Base-by-base conservation (phyloP, 1,140 invertebrate species). In the Calliopsis andreniformis region DNA sequence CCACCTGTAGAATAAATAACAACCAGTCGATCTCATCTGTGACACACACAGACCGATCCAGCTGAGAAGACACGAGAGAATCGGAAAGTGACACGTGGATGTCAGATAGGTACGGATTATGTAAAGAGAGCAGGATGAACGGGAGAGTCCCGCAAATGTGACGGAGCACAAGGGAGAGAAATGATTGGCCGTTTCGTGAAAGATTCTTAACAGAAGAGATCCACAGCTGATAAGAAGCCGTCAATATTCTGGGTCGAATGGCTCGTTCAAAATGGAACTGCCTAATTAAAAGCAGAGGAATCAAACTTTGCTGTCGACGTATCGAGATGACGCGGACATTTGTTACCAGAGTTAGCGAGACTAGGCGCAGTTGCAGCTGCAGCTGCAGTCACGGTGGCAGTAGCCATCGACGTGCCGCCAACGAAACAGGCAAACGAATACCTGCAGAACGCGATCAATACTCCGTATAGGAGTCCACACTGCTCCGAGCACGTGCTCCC, bases 361-460 rank as follows among this genome's bases (percentile, higher is more conserved):
- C 64, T 39, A 47, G 77, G 42, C 42, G 78, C 67, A 67, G 61
- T 58, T 18, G 63, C 64, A 39, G 28, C 20, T n/a, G 62, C 62
- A 49, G 62, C 47, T 28, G 64, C 70, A 47, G 63, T 61, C 49
- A 30, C 67, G 45, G 23, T 39, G 56, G 66, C 71, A 51, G 47
- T 71, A 76, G 64, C 66, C 77, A 82, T 86, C 76, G 68, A 77
- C 71, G 76, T 70, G 66, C 77, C 78, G 79, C 76, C 80, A 86
- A 79, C 86, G 84, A 82, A 87, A 87, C 82, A 80, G 69, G 76
- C 82, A 51, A 87, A 79, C 82, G 78, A 83, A 82, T 84, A 79
- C 84, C 75, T 64, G 79, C 84, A 72, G 77, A 70, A 59, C 81
- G 80, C 87, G 87, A 88, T 88, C 87, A 88, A 88, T 88, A 88